Evolutionary conservation across 2,113 vertebrate species (phyloP), one percentile per base, ranked within the genome.

Genomic region (Zosterops japonicus): DNA sequence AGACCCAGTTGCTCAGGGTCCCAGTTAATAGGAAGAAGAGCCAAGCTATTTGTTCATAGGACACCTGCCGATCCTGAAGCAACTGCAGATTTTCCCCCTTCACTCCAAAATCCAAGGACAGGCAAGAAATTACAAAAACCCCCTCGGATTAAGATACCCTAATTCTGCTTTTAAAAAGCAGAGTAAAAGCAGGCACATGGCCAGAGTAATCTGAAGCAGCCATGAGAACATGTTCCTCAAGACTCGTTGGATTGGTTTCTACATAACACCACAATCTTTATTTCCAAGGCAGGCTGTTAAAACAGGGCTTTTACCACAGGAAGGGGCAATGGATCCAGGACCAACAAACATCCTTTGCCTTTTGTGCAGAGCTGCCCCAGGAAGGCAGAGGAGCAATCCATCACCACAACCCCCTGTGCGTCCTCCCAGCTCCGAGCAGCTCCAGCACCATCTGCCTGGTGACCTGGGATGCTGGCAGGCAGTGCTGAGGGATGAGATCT

Each of bases 331-430:
- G 8, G 35, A 35, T 35, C 47, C 76, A 90, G 71, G 44, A 74
- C 14, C 47, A 93, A 64, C 33, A 39, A 71, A 22, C 12, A 50
- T 22, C 59, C 68, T 74, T 50, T 69, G 41, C n/a, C 46, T 76
- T 94, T 59, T 52, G 50, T 63, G 71, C 85, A 91, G 59, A 59
- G 33, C 78, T 90, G 84, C 47, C 63, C 42, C 1, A 0, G 22
- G 63, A 87, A 87, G 35, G 63, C 27, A 91, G 71, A 80, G 47
- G 19, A 88, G 39, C 75, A n/a, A 90, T 91, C 75, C 36, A 61
- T 95, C 94, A 93, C 39, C 33, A 39, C 9, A 20, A 14, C 16
- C 14, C 5, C 3, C 69, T 0, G 0, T 8, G 61, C 1, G 2
- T 82, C 53, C 77, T 87, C 61, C 46, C 36, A 23, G 33, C 75